Evolutionary conservation across 2,797 vertebrate species (phyloP), one percentile per base, ranked within the genome.

Genomic region (Siniperca scherzeri): DNA sequence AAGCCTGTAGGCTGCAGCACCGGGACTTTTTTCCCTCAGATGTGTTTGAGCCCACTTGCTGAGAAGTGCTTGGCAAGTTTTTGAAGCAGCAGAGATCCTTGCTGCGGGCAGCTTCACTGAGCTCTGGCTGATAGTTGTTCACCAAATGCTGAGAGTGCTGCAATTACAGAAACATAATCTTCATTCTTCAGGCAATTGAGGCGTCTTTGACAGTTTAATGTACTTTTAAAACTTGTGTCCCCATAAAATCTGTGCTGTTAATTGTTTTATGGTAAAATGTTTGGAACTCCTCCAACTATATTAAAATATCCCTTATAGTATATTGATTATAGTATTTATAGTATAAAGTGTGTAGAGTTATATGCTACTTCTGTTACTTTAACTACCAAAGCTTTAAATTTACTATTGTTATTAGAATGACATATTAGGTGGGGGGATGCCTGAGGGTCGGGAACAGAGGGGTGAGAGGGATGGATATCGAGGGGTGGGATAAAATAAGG

Each of bases 1-100:
- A 88, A 87, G 85, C 86, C 88, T 89, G 85, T 69, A 78, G 77
- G 88, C 88, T 86, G 88, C 77, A 86, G 81, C 81, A 86, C 70
- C 27, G 2, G 67, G 65, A 77, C 75, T 80, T 81, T 74, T 61
- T 30, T 70, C 56, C 68, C 36, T 91, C 79, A 86, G 79, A 90
- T 90, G 83, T 81, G 61, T 83, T 75, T 79, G 78, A 86, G 67
- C 81, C 82, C 16, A 59, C 81, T 90, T 78, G 77, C 87, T 84
- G 81, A 88, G 83, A 83, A 80, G 84, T 80, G 83, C 85, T 88
- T 68, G 83, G 91, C 76, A 70, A 76, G 86, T 87, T 89, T 85
- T 82, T 86, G 62, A 87, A 81, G 79, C 74, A 61, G 75, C 46
- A 82, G 70, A 84, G 82, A 87, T 91, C 77, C 66, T 89, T 78